Conservation (phyloP, 2,888 invertebrate species). For the Geotrupes spiniger region DNA sequence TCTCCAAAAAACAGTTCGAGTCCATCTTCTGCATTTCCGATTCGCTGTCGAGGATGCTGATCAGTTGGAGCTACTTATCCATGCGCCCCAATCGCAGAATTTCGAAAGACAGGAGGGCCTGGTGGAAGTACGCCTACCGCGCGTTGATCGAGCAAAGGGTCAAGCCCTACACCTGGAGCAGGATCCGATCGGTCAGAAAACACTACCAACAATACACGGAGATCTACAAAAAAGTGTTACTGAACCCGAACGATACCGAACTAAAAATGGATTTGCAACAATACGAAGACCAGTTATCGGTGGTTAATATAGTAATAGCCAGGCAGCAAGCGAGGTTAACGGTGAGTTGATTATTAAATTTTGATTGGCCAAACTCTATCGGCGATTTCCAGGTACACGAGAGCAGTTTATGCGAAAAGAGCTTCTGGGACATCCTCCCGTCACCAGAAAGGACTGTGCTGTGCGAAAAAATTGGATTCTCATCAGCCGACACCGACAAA, state of each 20-base stretch:
- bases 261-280: constrained; percentile 70
- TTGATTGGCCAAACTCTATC: not conserved
- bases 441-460: constrained; percentile 45
- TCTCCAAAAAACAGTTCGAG: constrained; percentile 70
- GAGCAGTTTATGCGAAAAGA: constrained; percentile 59
- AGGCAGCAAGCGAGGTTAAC: constrained; percentile 76
- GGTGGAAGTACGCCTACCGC: constrained; percentile 76
- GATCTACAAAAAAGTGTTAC: constrained; percentile 67
- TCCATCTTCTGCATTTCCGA: constrained; percentile 58
- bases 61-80: constrained; percentile 58
- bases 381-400: constrained; percentile 56
- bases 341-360: constrained; percentile 50
- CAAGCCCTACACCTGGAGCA: constrained; percentile 71
- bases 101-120: constrained; percentile 59
- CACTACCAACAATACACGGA: constrained; percentile 68
- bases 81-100: constrained; percentile 47
- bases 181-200: constrained; percentile 65
- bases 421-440: constrained; percentile 48
- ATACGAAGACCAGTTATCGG: constrained; percentile 70
- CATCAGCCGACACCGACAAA: constrained; percentile 26
- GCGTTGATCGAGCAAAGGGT: constrained; percentile 70
- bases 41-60: constrained; percentile 62
- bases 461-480: constrained; percentile 47
- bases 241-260: constrained; percentile 71
- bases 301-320: constrained; percentile 74